A percentile compares a stretch with the other conserved stretches of the same genome.
phyloP scores from a whole-genome alignment of 2,888 invertebrate species.

The Tipula vernalis region DNA sequence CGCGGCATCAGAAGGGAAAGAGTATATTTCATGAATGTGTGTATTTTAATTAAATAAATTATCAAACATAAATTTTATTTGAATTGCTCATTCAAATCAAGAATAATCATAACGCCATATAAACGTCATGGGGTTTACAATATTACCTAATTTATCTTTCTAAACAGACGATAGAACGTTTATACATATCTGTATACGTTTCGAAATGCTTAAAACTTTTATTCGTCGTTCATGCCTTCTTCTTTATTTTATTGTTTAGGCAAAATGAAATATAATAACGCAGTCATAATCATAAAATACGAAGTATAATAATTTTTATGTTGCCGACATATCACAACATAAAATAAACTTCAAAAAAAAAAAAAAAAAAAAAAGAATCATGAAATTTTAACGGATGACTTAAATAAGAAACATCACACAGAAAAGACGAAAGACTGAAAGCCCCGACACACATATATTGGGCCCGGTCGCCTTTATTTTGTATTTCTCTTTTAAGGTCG shows the following conservation, averaged over 20 bases:
- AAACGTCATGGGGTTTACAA: slow-evolving; percentile 25
- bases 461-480: neutral
- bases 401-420: neutral
- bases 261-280: neutral
- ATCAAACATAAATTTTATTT: slow-evolving; percentile 10
- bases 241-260: neutral
- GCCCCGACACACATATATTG: neutral
- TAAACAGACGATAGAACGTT: neutral
- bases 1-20: neutral
- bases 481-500: neutral
- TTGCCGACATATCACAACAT: slow-evolving; percentile 8
- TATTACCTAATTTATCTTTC: slow-evolving; percentile 25
- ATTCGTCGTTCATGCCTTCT: neutral
- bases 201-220: neutral
- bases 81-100: slow-evolving; percentile 8
- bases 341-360: neutral
- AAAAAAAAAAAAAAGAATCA: neutral
- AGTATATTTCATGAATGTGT: neutral
- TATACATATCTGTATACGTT: neutral
- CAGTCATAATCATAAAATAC: slow-evolving; percentile 4
- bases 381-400: neutral
- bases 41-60: neutral
- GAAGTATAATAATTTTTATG: slow-evolving; percentile 4
- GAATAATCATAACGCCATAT: slow-evolving; percentile 23
- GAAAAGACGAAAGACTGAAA: neutral